These are phyloP conservation scores for Colletes collaris DNA, from an alignment of 2,888 invertebrate species.

Conservation along the genomic window DNA sequence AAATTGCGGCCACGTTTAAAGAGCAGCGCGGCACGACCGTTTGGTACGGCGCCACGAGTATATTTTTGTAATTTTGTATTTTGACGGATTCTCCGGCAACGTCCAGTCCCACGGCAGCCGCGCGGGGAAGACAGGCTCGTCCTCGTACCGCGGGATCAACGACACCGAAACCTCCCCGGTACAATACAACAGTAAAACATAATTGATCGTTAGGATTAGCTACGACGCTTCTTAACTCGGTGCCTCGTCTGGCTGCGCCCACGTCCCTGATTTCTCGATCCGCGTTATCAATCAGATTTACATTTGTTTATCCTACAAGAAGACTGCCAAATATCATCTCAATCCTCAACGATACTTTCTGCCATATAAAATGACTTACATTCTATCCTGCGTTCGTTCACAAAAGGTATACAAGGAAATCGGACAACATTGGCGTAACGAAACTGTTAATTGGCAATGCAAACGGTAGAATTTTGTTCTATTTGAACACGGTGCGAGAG, in stretches of 20 bases:
- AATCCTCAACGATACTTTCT: no score
- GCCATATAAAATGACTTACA: no score
- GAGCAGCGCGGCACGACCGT: slow-evolving; percentile 59
- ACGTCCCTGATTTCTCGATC: background rate
- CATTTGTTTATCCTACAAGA: no score
- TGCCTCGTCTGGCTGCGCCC: background rate
- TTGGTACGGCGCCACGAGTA: slow-evolving; percentile 73
- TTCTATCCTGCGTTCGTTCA: no score
- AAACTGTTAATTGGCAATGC: no score
- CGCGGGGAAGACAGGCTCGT: slow-evolving; percentile 36
- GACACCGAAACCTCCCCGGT: background rate
- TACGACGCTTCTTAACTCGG: slow-evolving; percentile 6
- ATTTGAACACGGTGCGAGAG: no score
- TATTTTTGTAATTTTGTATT: slow-evolving; percentile 81
- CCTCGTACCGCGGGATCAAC: slow-evolving; percentile 1
- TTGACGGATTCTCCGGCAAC: slow-evolving; percentile 66
- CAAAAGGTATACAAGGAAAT: no score
- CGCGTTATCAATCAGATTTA: background rate
- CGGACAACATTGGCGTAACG: no score
- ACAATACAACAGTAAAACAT: slow-evolving; percentile 9
- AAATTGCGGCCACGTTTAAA: slow-evolving; percentile 66
- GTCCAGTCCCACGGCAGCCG: slow-evolving; percentile 44
- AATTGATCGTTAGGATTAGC: slow-evolving; percentile 11
- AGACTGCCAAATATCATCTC: no score
- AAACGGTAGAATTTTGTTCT: no score